A percentile compares a stretch with the other conserved stretches of the same genome.
Conservation (phyloP, 2,113 vertebrate species). For the Epinephelus fuscoguttatus region DNA sequence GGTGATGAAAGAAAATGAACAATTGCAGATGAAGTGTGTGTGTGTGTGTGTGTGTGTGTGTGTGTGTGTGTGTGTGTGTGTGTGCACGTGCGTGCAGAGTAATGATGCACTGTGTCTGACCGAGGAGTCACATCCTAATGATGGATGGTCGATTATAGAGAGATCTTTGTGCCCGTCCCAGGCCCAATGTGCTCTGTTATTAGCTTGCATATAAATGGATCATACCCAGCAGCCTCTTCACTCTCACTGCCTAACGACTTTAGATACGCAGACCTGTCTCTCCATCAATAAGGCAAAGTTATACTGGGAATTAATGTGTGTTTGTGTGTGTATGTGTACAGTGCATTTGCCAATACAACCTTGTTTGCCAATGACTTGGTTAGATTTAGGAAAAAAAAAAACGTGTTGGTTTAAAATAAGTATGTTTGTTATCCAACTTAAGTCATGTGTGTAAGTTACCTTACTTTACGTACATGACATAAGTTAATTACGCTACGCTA, state of each 20-base stretch:
- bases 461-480: too few relatives aligned
- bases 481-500: too few relatives aligned
- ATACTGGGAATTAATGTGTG: conserved; percentile 45
- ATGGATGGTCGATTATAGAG: conserved; percentile 77
- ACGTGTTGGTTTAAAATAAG: too few relatives aligned
- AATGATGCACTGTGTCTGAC: conserved; percentile 72
- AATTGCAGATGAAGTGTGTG: conserved; percentile 48
- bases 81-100: conserved; percentile 44
- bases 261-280: conserved; percentile 71
- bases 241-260: conserved; percentile 59
- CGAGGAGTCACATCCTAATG: conserved; percentile 73
- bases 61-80: conserved; percentile 18
- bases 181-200: conserved; percentile 72
- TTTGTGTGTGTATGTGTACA: conserved; percentile 10
- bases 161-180: conserved; percentile 63
- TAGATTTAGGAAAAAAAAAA: too few relatives aligned
- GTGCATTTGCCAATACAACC: conserved; percentile 5
- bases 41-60: background rate
- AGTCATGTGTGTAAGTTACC: too few relatives aligned
- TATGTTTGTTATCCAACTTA: too few relatives aligned
- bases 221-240: conserved; percentile 68
- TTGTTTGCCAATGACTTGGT: too few relatives aligned
- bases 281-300: conserved; percentile 71
- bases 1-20: conserved; percentile 53
- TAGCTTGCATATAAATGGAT: conserved; percentile 79